phyloP scores from a whole-genome alignment of 2,113 vertebrate species.

The Lasiurus cinereus region DNA sequence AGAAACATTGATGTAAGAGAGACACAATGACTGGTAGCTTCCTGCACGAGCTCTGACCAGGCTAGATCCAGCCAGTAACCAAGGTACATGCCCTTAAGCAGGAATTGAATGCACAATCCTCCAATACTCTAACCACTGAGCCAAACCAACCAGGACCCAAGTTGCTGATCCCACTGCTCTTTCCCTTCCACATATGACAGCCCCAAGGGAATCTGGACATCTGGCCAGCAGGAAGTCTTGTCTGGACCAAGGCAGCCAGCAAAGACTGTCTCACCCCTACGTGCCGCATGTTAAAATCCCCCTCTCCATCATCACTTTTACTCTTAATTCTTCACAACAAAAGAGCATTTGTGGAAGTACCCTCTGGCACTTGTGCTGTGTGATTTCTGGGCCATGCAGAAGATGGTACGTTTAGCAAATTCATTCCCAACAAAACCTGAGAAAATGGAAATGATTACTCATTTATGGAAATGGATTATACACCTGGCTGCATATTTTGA shows the following conservation, averaged over 20 bases:
- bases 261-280: neutral
- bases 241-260: neutral
- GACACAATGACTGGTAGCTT: no score
- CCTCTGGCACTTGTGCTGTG: neutral
- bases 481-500: neutral
- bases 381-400: neutral
- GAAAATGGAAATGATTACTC: neutral
- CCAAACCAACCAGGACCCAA: neutral
- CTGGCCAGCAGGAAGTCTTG: neutral
- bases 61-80: no score
- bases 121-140: no score
- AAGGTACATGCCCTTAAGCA: no score
- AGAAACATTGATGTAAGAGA: no score
- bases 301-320: no score
- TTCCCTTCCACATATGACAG: neutral
- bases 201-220: neutral
- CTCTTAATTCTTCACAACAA: neutral
- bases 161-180: neutral
- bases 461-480: neutral
- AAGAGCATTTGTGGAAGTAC: neutral
- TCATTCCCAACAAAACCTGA: slow-evolving; percentile 16
- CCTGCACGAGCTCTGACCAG: no score
- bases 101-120: no score
- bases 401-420: neutral
- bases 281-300: neutral